Base-by-base conservation (phyloP, 2,797 vertebrate genomes). In the Diplodus sargus region DNA sequence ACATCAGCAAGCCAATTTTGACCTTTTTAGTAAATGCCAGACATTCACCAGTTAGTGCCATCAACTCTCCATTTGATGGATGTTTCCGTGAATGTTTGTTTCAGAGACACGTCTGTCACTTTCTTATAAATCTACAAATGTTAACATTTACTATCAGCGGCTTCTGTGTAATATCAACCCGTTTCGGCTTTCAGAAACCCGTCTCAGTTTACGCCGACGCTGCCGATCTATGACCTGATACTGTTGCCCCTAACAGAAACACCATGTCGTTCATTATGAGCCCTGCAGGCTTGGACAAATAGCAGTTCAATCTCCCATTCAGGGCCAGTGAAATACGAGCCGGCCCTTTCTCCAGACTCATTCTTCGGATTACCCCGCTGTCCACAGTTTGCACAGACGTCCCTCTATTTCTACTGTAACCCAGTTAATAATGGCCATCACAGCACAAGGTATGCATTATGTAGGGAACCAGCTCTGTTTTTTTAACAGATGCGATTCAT, bases 231-330 rank as follows among this genome's bases (percentile, higher is more conserved):
- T 74, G 73, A 83, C 74, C 83, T 78, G 89, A 92, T 83, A 87
- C 79, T 61, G 62, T 22, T 62, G 78, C 68, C 47, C 34, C 77
- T 68, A 83, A 82, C 78, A 89, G 76, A 80, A 91, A 85, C 63
- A 72, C 67, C 74, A 76, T 85, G 80, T 73, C 13, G 78, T 69
- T 87, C 81, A 83, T 82, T 91, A 85, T 83, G 85, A 85, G 75
- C 83, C 83, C 86, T 68, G 67, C 79, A 85, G 86, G 80, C 83
- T 62, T 76, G 74, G 79, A 85, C 82, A 88, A 90, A 91, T 86
- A 89, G 81, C 79, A 77, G 80, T 82, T 87, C 83, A 89, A 52
- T 85, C 79, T 84, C 80, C 79, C 81, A 74, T 90, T 90, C 88
- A 88, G 79, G 48, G 67, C 70, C 70, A 25, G 71, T 87, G 91